These are phyloP conservation scores for Aphelenchoides avenae DNA, from an alignment of 1,140 invertebrate genomes.

Conservation along the genomic window DNA sequence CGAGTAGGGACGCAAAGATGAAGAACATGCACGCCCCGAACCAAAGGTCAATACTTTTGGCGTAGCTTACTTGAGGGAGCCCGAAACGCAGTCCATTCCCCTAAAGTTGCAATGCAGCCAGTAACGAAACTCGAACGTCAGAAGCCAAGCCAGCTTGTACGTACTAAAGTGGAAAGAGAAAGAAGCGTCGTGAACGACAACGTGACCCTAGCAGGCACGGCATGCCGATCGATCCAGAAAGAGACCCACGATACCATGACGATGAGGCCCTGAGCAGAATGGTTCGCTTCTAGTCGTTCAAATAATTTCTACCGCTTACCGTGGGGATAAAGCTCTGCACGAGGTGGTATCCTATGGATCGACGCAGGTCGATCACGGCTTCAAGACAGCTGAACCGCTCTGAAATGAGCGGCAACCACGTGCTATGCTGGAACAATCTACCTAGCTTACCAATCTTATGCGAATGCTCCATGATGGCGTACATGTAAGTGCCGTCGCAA, in stretches of 20 bases:
- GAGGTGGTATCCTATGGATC: slow-evolving; percentile 78
- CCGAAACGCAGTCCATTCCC: slow-evolving; percentile 45
- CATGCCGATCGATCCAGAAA: too few relatives aligned
- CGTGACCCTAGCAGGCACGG: slow-evolving; percentile 55
- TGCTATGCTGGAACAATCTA: not conserved
- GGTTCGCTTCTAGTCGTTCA: too few relatives aligned
- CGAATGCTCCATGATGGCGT: slow-evolving; percentile 48
- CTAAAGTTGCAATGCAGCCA: too few relatives aligned
- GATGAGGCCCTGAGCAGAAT: too few relatives aligned
- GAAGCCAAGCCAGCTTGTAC: too few relatives aligned
- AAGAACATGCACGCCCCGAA: too few relatives aligned
- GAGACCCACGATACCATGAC: slow-evolving; percentile 78
- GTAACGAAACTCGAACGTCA: too few relatives aligned
- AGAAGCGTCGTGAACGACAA: slow-evolving; percentile 54
- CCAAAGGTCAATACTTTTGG: slow-evolving; percentile 45
- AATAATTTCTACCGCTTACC: too few relatives aligned
- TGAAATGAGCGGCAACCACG: slow-evolving; percentile 51
- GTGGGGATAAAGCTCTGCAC: slow-evolving; percentile 83
- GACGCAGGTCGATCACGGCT: slow-evolving; percentile 75
- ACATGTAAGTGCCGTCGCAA: slow-evolving; percentile 56
- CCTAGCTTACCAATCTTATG: slow-evolving; percentile 43
- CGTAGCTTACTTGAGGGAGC: slow-evolving; percentile 44
- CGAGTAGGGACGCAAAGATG: too few relatives aligned
- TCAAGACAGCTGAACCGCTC: slow-evolving; percentile 67
- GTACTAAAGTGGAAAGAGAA: slow-evolving; percentile 50